Conservation (phyloP, 2,888 invertebrate genomes). For the Ochropleura leucogaster region DNA sequence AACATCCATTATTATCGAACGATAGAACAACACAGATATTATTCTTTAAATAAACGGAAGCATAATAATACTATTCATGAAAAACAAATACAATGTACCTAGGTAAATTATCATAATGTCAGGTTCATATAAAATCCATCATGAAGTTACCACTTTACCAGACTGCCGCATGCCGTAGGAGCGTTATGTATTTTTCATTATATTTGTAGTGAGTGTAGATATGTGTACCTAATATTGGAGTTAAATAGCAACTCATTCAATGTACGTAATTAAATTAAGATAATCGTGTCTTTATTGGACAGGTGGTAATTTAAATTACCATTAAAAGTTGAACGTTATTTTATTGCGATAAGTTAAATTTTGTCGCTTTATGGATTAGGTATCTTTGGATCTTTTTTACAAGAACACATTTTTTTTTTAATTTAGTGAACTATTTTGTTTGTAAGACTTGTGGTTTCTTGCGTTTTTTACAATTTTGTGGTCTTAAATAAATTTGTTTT, state of each 20-base stretch:
- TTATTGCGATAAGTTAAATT: background rate
- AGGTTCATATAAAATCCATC: background rate
- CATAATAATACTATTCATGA: background rate
- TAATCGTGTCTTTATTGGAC: slow-evolving; percentile 50
- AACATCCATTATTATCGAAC: no score
- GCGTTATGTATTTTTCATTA: background rate
- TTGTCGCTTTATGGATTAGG: background rate
- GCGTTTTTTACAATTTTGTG: slow-evolving; percentile 23
- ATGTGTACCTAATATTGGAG: background rate
- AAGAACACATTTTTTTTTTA: background rate
- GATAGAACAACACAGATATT: no score
- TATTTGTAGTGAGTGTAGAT: background rate
- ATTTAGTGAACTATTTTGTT: background rate
- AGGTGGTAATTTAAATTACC: slow-evolving; percentile 5
- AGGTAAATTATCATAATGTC: background rate
- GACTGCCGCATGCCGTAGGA: background rate
- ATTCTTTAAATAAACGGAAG: no score
- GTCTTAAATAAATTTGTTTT: slow-evolving; percentile 15
- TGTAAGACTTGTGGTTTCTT: background rate
- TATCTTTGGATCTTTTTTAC: background rate
- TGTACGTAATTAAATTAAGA: slow-evolving; percentile 45
- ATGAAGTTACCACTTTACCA: background rate
- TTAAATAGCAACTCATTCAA: slow-evolving; percentile 4
- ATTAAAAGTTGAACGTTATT: background rate
- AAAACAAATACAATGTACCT: background rate